These are phyloP conservation scores for Pelosia muscerda DNA, from an alignment of 2,888 invertebrate genomes.

Conservation along the genomic window DNA sequence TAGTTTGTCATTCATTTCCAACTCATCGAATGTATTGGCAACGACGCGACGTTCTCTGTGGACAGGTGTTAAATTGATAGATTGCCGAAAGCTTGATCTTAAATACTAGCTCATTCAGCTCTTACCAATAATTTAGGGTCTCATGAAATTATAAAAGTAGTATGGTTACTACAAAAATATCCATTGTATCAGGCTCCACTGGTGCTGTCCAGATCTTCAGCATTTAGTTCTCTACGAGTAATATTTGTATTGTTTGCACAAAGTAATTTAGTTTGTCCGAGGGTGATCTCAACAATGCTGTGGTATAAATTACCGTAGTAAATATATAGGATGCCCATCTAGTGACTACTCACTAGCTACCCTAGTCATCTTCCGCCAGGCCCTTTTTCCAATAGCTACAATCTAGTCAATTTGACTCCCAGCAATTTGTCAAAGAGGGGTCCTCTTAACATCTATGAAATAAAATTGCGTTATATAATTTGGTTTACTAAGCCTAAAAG, in stretches of 20 bases:
- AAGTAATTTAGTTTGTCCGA: neutral
- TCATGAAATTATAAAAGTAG: neutral
- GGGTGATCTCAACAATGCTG: neutral
- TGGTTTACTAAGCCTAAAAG: no score
- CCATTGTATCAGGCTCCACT: no score
- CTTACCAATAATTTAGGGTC: neutral
- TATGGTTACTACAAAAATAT: no score
- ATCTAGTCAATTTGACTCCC: no score
- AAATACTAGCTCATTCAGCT: conserved; percentile 39
- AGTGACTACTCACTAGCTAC: no score
- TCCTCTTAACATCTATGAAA: no score
- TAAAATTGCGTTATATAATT: no score
- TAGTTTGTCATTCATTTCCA: neutral
- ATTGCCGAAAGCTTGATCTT: conserved; percentile 53
- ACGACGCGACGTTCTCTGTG: conserved; percentile 25
- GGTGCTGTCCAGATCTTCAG: neutral
- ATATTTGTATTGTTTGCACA: neutral
- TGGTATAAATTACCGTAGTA: neutral
- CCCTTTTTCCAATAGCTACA: no score
- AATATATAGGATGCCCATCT: neutral
- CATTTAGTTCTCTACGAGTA: neutral
- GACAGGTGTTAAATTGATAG: conserved; percentile 37
- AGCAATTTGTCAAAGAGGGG: no score
- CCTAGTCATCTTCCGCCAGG: no score
- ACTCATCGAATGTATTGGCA: conserved; percentile 23